These are phyloP conservation scores for Limulus polyphemus DNA, from an alignment of 2,888 invertebrate species.

Conservation along the genomic window DNA sequence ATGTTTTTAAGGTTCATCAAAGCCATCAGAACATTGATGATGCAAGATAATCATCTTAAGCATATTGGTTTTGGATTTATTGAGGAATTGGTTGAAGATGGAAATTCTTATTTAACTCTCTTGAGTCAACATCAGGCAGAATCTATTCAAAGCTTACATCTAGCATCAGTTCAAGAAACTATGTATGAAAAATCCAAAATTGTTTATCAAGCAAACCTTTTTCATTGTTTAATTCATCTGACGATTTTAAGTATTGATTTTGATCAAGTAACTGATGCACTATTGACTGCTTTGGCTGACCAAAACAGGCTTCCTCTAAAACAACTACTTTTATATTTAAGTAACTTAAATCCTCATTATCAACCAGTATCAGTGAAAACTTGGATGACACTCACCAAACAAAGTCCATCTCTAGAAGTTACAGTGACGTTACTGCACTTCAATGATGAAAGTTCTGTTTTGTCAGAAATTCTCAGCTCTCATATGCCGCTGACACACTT, in stretches of 20 bases:
- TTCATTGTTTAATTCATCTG: conserved; percentile 48
- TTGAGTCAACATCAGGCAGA: conserved; percentile 42
- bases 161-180: conserved; percentile 60
- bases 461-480: conserved; percentile 52
- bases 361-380: conserved; percentile 41
- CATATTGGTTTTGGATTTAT: conserved; percentile 45
- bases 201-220: conserved; percentile 45
- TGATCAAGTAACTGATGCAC: conserved; percentile 33
- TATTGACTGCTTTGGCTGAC: conserved; percentile 30
- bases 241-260: conserved; percentile 45
- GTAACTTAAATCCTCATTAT: no score
- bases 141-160: conserved; percentile 49
- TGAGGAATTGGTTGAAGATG: conserved; percentile 41
- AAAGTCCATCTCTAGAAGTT: conserved; percentile 46
- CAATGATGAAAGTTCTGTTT: conserved; percentile 49
- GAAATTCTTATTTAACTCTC: conserved; percentile 38
- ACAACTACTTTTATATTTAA: conserved; percentile 35
- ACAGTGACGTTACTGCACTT: conserved; percentile 54
- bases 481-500: conserved; percentile 60
- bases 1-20: no score
- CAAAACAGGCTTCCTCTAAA: conserved; percentile 28
- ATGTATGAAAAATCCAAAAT: conserved; percentile 51
- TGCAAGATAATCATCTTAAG: conserved; percentile 20
- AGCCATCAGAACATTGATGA: no score
- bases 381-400: conserved; percentile 48